These are phyloP conservation scores for Parambassis ranga DNA, from an alignment of 2,797 vertebrate genomes.

Conservation along the genomic window DNA sequence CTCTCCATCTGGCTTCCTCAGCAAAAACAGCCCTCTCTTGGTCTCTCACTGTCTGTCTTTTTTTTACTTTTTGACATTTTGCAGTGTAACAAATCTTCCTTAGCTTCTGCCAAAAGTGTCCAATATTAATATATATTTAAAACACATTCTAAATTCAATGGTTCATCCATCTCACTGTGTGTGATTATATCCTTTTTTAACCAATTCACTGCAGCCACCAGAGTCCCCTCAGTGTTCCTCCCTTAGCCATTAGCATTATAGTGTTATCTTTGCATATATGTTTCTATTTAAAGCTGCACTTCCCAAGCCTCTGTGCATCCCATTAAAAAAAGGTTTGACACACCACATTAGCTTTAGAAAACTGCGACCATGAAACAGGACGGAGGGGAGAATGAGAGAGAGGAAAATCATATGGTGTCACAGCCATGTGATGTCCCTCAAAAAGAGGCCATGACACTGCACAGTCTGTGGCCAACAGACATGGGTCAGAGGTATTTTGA, in stretches of 20 bases:
- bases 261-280: slow-evolving; percentile 68
- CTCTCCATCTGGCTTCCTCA: slow-evolving; percentile 60
- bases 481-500: slow-evolving; percentile 37
- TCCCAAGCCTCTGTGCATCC: slow-evolving; percentile 84
- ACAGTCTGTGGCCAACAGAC: slow-evolving; percentile 45
- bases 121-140: not conserved
- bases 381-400: slow-evolving; percentile 43
- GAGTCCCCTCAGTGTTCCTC: slow-evolving; percentile 14
- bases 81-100: too few species aligned
- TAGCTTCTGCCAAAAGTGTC: too few species aligned
- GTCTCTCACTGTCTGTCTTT: not conserved
- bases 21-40: slow-evolving; percentile 18
- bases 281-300: slow-evolving; percentile 88
- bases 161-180: slow-evolving; percentile 3
- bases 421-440: slow-evolving; percentile 41
- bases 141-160: slow-evolving; percentile 1
- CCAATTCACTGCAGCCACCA: slow-evolving; percentile 60
- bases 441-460: slow-evolving; percentile 51
- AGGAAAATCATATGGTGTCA: slow-evolving; percentile 57
- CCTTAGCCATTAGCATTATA: slow-evolving; percentile 47
- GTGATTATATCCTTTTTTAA: slow-evolving; percentile 54
- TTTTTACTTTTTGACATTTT: not conserved
- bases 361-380: slow-evolving; percentile 62
- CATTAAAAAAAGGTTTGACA: slow-evolving; percentile 92
- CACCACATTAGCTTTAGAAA: slow-evolving; percentile 89